phyloP scores from a whole-genome alignment of 2,888 invertebrate species.

The Drepana falcataria region DNA sequence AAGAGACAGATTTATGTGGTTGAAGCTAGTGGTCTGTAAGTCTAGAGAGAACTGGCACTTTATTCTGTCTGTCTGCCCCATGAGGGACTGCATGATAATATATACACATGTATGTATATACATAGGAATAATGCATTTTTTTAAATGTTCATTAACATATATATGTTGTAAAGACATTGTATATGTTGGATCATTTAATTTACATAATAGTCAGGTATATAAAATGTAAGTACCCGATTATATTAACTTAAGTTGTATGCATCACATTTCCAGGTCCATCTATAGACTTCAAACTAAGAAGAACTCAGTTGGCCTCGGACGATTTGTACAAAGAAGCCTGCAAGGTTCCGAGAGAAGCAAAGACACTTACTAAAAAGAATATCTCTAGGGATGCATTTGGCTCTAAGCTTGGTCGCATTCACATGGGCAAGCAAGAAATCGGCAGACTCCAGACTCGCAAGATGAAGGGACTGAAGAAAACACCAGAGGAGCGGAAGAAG shows the following conservation, averaged over 20 bases:
- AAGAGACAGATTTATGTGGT: no score
- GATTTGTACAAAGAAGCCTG: slow-evolving; percentile 91
- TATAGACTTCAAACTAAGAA: slow-evolving; percentile 89
- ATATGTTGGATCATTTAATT: no score
- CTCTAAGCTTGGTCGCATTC: slow-evolving; percentile 92
- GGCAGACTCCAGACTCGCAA: slow-evolving; percentile 92
- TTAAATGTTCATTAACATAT: no score
- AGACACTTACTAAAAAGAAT: slow-evolving; percentile 93
- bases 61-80: no score
- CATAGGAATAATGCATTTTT: no score
- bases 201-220: background rate
- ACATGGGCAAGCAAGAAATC: slow-evolving; percentile 94
- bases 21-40: no score
- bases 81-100: no score
- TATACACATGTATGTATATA: no score
- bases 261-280: slow-evolving; percentile 84
- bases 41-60: no score
- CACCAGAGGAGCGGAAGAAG: slow-evolving; percentile 82
- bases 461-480: slow-evolving; percentile 92
- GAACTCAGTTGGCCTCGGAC: slow-evolving; percentile 93
- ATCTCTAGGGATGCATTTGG: slow-evolving; percentile 92
- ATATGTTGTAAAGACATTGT: no score
- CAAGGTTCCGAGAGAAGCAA: slow-evolving; percentile 87
- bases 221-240: no score
- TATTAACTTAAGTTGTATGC: background rate